phyloP scores from a whole-genome alignment of 2,888 invertebrate genomes.

The Campoplex nolae region DNA sequence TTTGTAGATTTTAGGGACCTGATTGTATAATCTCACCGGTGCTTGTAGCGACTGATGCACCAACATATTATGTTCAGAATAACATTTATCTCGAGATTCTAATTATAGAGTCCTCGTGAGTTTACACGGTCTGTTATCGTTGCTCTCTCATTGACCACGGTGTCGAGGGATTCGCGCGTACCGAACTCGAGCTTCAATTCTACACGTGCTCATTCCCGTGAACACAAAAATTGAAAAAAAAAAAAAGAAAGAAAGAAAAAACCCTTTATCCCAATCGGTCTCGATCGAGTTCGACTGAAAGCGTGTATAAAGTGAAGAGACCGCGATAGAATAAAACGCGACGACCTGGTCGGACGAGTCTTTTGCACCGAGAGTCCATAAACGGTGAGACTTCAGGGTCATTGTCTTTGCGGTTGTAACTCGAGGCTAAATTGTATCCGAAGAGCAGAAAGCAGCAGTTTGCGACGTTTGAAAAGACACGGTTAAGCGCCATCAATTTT shows the following conservation, averaged over 20 bases:
- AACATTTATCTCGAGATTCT: constrained; percentile 45
- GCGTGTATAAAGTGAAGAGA: constrained; percentile 28
- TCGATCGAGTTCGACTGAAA: constrained; percentile 16
- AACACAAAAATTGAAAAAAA: neutral
- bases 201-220: constrained; percentile 4
- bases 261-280: constrained; percentile 9
- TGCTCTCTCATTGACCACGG: constrained; percentile 12
- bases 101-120: constrained; percentile 36
- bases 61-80: constrained; percentile 29
- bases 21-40: neutral
- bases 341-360: constrained; percentile 54
- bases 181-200: neutral
- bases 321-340: constrained; percentile 50
- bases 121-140: constrained; percentile 45
- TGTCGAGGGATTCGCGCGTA: neutral
- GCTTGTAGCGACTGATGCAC: neutral
- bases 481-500: constrained; percentile 8
- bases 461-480: constrained; percentile 1
- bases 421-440: constrained; percentile 41
- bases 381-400: constrained; percentile 71
- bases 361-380: constrained; percentile 68
- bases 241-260: neutral
- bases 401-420: constrained; percentile 69
- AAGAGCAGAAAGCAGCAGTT: neutral
- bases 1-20: neutral